Evolutionary conservation across 2,797 vertebrate genomes (phyloP), one percentile per base, ranked within the genome.

Genomic region (Melanotaenia boesemani): DNA sequence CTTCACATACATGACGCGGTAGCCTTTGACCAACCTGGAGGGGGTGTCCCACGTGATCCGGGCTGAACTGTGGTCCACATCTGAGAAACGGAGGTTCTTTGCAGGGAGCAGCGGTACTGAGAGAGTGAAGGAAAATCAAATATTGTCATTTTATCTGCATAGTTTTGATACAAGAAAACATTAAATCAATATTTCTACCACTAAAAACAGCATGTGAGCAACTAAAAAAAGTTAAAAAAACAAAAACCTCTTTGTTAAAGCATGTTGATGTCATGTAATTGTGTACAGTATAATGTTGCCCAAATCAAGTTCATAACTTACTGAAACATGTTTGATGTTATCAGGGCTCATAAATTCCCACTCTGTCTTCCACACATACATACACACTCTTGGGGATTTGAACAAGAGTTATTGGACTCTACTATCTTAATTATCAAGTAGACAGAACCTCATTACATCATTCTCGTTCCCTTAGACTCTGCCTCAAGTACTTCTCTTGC

Each of bases 1-100:
- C 77, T 96, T 96, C 64, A 97, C 96, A 0, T 97, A 96, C 81
- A 97, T 94, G 76, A 99, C 91, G 32, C 96, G 95, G 81, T 97
- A 99, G 24, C 97, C 95, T 0, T 56, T 94, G 24, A 95, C 91
- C 72, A 93, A 95, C 78, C 89, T 87, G 61, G 97, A 96, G 28
- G 94, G 84, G 0, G 96, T 90, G 52, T 97, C 97, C 98, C 98
- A 99, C 0, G 88, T 89, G 34, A 99, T 88, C 5, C 92, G 95
- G 50, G 95, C 95, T 0, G 95, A 96, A 74, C 93, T 97, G 87
- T 98, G 96, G 70, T 91, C 94, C 39, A 99, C 70, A 0, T 97
- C 93, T 3, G 96, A 95, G 93, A 99, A 95, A 22, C 89, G 95
- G 76, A 99, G 89, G 90, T 97, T 95, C 76, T 87, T 94, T 1